Conservation (phyloP, 2,888 invertebrate species). For the Lingula anatina region DNA sequence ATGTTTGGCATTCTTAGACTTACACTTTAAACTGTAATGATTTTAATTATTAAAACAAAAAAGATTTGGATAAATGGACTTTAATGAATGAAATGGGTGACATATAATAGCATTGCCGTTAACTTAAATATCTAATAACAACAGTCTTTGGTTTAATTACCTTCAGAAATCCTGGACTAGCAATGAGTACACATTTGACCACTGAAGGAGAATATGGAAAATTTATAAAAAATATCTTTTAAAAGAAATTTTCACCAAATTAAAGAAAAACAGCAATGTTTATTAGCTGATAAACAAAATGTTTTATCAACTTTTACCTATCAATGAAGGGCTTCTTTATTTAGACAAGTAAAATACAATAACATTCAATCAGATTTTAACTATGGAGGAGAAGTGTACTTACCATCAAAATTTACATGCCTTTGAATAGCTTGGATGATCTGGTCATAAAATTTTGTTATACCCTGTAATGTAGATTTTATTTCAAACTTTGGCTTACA, state of each 20-base stretch:
- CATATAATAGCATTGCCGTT: background rate
- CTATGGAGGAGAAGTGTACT: slow-evolving; percentile 20
- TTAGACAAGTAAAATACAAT: too few species aligned
- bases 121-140: background rate
- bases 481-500: too few species aligned
- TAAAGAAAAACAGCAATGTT: too few species aligned
- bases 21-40: background rate
- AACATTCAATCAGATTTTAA: too few species aligned
- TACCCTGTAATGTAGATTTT: slow-evolving; percentile 77
- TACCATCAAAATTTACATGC: slow-evolving; percentile 80
- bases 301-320: too few species aligned
- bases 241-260: too few species aligned
- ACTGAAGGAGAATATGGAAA: slow-evolving; percentile 53
- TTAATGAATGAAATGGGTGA: background rate
- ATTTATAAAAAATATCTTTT: too few species aligned
- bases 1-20: background rate
- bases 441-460: slow-evolving; percentile 56
- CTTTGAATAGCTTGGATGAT: slow-evolving; percentile 82
- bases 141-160: slow-evolving; percentile 22
- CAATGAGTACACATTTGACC: slow-evolving; percentile 91
- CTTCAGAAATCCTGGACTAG: slow-evolving; percentile 96
- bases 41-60: background rate
- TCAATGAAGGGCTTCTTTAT: too few species aligned
- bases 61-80: background rate
- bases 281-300: too few species aligned